These are phyloP conservation scores for Zalophus californianus DNA, from an alignment of 2,797 vertebrate species.

Conservation along the genomic window DNA sequence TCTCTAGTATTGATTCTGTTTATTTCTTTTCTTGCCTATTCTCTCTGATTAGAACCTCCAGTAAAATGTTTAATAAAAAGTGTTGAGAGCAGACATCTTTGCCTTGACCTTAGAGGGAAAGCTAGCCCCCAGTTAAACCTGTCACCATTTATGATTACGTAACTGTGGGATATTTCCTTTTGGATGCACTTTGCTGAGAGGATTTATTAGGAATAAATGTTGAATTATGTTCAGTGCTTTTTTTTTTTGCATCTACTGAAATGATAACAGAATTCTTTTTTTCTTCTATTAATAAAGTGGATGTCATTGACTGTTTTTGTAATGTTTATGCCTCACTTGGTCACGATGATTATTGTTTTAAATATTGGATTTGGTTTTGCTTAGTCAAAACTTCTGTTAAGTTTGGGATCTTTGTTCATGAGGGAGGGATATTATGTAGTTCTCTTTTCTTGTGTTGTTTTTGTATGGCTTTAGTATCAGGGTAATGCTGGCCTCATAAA, in stretches of 20 bases:
- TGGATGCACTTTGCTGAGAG: background rate
- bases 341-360: background rate
- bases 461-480: constrained; percentile 1
- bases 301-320: background rate
- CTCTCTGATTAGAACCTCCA: background rate
- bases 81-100: background rate
- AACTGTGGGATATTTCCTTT: background rate
- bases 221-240: background rate
- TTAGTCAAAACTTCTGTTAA: constrained; percentile 14
- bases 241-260: constrained; percentile 7
- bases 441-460: background rate
- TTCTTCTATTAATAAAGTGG: background rate
- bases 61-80: background rate
- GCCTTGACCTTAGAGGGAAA: background rate
- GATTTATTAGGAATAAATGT: background rate
- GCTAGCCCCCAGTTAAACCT: background rate
- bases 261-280: background rate
- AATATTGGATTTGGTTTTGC: constrained; percentile 51
- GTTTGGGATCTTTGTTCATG: constrained; percentile 3
- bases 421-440: background rate
- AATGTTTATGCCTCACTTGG: background rate
- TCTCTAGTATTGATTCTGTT: background rate
- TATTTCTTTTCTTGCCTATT: background rate
- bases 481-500: background rate
- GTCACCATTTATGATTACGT: background rate